These are phyloP conservation scores for Menidia menidia DNA, from an alignment of 2,797 vertebrate genomes.

Conservation along the genomic window DNA sequence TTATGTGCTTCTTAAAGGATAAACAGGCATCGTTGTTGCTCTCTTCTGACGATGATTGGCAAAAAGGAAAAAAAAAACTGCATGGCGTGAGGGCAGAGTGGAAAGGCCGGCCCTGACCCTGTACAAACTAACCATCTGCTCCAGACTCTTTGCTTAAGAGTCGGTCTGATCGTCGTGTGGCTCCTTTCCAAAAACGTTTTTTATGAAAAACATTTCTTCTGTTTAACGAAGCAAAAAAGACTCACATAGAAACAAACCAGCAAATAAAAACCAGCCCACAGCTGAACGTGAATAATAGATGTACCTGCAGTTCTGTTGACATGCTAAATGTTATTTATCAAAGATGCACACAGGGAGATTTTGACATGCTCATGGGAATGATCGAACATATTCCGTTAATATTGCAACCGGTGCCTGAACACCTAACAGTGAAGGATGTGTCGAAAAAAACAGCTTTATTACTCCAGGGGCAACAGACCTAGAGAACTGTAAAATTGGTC, in stretches of 20 bases:
- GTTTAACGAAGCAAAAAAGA: too few relatives aligned
- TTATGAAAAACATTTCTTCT: not conserved
- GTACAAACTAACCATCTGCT: conserved; percentile 59
- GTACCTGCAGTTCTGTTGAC: not conserved
- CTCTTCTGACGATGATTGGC: conserved; percentile 17
- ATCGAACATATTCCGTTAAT: conserved; percentile 38
- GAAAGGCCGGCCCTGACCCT: conserved; percentile 31
- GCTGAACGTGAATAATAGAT: not conserved
- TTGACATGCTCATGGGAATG: conserved; percentile 28
- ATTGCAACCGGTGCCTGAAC: conserved; percentile 35
- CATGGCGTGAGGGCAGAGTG: conserved; percentile 40
- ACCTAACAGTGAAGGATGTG: conserved; percentile 43
- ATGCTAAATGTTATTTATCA: not conserved
- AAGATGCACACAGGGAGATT: conserved; percentile 14
- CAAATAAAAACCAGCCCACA: conserved; percentile 7
- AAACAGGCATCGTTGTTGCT: conserved; percentile 19
- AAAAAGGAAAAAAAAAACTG: conserved; percentile 12
- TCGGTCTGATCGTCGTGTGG: not conserved
- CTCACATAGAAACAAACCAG: not conserved
- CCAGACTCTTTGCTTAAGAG: not conserved
- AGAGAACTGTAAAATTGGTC: conserved; percentile 78
- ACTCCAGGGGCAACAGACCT: conserved; percentile 58
- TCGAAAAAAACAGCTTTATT: conserved; percentile 74
- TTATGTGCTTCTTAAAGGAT: conserved; percentile 45
- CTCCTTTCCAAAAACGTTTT: not conserved